Conservation (phyloP, 1,140 invertebrate genomes). For the Temnothorax curvispinosus region DNA sequence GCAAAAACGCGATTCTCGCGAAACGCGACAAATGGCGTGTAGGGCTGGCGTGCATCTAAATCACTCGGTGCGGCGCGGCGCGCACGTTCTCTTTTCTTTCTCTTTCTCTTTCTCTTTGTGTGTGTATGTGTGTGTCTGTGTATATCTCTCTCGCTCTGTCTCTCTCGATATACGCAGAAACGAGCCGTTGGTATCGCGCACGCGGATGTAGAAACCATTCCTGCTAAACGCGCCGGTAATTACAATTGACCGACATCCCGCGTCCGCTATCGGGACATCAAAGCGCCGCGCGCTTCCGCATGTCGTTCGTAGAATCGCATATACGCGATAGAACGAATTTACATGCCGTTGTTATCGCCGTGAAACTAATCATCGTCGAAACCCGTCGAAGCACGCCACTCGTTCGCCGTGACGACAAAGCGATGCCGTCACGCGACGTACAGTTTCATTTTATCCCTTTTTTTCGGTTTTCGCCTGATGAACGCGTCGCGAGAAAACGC, state of each 20-base stretch:
- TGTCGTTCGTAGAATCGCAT: constrained; percentile 1
- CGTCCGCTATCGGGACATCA: not conserved
- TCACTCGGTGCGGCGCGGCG: constrained; percentile 26
- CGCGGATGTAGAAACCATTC: constrained; percentile 33
- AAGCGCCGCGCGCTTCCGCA: constrained; percentile 33
- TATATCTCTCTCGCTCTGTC: not conserved
- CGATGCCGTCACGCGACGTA: not conserved
- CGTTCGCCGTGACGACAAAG: not conserved
- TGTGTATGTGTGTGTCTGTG: no score
- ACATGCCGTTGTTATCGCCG: constrained; percentile 24
- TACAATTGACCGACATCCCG: constrained; percentile 50
- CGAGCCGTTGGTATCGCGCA: not conserved
- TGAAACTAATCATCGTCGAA: not conserved
- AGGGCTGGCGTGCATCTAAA: constrained; percentile 39
- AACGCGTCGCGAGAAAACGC: not conserved
- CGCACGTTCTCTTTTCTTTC: not conserved
- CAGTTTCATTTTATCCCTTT: not conserved
- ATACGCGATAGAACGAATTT: constrained; percentile 6
- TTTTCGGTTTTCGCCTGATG: not conserved
- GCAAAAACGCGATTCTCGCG: constrained; percentile 28
- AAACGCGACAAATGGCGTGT: constrained; percentile 28
- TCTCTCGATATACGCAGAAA: constrained; percentile 36
- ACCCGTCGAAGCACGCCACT: not conserved
- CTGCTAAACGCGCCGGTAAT: constrained; percentile 59
- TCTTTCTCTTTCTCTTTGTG: not conserved